Conservation (phyloP, 2,888 invertebrate species). For the Geophilus truncorum region DNA sequence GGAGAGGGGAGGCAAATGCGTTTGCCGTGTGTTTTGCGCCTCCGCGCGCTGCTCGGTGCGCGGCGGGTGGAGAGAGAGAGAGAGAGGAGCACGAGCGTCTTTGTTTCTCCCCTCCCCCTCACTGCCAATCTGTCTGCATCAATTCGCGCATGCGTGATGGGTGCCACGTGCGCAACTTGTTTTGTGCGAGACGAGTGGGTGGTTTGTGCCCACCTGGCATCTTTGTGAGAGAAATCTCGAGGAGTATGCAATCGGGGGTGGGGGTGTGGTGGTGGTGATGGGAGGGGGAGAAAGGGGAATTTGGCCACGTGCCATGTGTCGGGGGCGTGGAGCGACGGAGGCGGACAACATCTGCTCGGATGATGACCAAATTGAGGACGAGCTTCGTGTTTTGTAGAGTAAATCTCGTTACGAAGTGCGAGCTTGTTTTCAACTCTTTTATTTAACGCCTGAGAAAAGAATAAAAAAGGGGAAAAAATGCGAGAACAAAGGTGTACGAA, state of each 20-base stretch:
- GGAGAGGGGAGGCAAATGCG: not conserved
- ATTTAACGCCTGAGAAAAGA: not conserved
- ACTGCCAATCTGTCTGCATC: not conserved
- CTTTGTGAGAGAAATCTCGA: slow-evolving; percentile 4
- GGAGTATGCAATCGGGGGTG: not conserved
- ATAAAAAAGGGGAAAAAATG: not conserved
- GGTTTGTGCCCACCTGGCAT: slow-evolving; percentile 18
- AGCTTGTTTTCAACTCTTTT: not conserved
- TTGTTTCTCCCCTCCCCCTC: not conserved
- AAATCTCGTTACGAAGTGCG: not conserved
- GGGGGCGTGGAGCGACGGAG: not conserved
- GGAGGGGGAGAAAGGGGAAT: too few relatives aligned
- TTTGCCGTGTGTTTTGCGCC: not conserved
- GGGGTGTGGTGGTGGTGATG: too few relatives aligned
- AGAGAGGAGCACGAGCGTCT: too few relatives aligned
- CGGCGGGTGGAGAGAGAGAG: too few relatives aligned
- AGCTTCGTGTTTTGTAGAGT: not conserved
- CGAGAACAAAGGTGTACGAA: not conserved
- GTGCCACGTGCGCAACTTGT: not conserved
- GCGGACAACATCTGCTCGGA: not conserved
- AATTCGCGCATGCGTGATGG: slow-evolving; percentile 17
- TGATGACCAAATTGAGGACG: not conserved
- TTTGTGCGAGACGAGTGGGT: not conserved
- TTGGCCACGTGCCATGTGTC: not conserved
- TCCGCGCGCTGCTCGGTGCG: not conserved